Evolutionary conservation across 2,888 invertebrate genomes (phyloP).

Genomic region (Amphiduros pacificus): DNA sequence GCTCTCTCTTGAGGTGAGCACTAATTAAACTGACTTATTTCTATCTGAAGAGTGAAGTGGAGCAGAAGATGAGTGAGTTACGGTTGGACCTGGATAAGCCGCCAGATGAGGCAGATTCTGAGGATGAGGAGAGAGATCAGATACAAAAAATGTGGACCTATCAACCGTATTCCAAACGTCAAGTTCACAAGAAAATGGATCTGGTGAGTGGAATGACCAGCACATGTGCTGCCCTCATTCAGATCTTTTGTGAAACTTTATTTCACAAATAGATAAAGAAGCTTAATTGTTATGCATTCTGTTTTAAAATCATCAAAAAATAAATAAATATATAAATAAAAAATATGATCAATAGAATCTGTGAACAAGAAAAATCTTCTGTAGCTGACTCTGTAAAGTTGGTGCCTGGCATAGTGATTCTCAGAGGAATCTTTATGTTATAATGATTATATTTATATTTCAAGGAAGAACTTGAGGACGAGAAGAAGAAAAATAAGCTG

Average conservation of each 20-base stretch:
- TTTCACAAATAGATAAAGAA: background rate
- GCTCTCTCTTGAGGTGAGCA: no score
- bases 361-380: no score
- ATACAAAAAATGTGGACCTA: no score
- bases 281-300: background rate
- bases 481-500: constrained; percentile 52
- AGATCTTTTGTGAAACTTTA: background rate
- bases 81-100: no score
- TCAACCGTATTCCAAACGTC: constrained; percentile 38
- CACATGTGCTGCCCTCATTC: background rate
- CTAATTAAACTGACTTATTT: no score
- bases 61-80: no score
- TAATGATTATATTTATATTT: background rate
- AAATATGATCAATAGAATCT: background rate
- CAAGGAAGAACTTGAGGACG: constrained; percentile 47
- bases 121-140: no score
- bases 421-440: background rate
- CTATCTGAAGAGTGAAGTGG: no score
- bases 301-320: background rate
- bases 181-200: constrained; percentile 45
- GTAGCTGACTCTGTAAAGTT: no score
- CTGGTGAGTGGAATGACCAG: constrained; percentile 41
- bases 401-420: no score
- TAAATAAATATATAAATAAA: background rate
- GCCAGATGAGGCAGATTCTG: no score